These are phyloP conservation scores for Chalcosyrphus nemorum DNA, from an alignment of 2,888 invertebrate genomes.

Conservation along the genomic window DNA sequence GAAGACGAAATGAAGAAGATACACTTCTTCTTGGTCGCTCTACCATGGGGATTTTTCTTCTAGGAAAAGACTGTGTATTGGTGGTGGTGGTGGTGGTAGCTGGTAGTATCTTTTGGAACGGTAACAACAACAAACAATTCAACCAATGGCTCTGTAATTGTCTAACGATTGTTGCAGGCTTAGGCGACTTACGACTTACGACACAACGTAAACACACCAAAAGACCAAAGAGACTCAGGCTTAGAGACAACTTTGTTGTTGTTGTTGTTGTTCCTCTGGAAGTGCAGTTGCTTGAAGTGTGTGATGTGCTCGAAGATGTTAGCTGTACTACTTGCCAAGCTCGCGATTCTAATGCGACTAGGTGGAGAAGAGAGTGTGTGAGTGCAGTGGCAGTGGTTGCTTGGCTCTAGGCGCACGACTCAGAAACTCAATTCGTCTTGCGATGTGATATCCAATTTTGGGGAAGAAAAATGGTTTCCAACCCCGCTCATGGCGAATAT, in stretches of 20 bases:
- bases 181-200: constrained; percentile 8
- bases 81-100: constrained; percentile 9
- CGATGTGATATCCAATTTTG: constrained; percentile 66
- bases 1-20: constrained; percentile 72
- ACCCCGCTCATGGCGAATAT: constrained; percentile 17
- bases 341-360: constrained; percentile 38
- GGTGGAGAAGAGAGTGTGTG: too few species aligned
- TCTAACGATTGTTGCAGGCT: constrained; percentile 48
- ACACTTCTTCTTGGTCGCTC: constrained; percentile 48
- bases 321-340: constrained; percentile 12
- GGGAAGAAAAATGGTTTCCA: constrained; percentile 36
- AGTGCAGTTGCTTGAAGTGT: background rate
- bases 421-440: constrained; percentile 66
- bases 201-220: constrained; percentile 49
- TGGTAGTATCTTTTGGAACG: constrained; percentile 43
- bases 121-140: constrained; percentile 16
- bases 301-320: constrained; percentile 40
- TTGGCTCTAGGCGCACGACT: constrained; percentile 60
- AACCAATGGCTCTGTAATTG: constrained; percentile 44
- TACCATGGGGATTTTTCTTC: constrained; percentile 6
- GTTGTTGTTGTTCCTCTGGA: constrained; percentile 39
- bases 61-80: background rate
- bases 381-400: constrained; percentile 34
- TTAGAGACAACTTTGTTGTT: too few species aligned
- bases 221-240: background rate